Conservation (phyloP, 1,140 invertebrate species). For the Protaetia brevitarsis region DNA sequence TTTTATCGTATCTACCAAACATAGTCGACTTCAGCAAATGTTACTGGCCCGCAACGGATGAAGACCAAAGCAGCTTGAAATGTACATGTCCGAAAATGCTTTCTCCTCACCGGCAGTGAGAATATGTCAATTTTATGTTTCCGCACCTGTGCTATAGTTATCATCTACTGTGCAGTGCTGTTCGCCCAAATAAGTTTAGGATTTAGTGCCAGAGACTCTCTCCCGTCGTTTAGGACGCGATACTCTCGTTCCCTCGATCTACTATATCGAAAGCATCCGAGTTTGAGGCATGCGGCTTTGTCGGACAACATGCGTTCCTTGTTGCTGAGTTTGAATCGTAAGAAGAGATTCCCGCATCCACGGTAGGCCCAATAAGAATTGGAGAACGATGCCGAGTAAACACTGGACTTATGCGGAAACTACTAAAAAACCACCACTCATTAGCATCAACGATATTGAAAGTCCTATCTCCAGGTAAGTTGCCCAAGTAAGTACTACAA, state of each 20-base stretch:
- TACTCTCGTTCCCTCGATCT: background rate
- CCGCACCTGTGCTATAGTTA: slow-evolving; percentile 9
- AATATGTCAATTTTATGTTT: slow-evolving; percentile 21
- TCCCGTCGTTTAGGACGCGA: background rate
- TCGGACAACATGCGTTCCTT: background rate
- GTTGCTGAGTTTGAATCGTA: background rate
- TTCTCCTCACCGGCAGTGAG: slow-evolving; percentile 13
- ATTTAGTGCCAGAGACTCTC: slow-evolving; percentile 10
- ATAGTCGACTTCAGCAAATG: background rate
- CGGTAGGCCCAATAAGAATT: background rate
- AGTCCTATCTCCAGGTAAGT: background rate
- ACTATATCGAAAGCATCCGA: background rate
- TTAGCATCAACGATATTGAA: slow-evolving; percentile 7
- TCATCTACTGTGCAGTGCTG: slow-evolving; percentile 21
- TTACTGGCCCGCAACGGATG: background rate
- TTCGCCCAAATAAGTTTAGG: background rate
- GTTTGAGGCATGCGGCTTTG: background rate
- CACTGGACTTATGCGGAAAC: background rate
- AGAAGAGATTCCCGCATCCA: slow-evolving; percentile 12
- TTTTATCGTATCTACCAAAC: background rate
- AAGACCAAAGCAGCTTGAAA: slow-evolving; percentile 5
- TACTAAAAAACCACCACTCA: background rate
- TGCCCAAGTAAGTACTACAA: no score
- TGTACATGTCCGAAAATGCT: slow-evolving; percentile 10
- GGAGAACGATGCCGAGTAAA: background rate